A percentile compares a stretch with the other conserved stretches of the same genome.
Evolutionary conservation across 2,797 vertebrate species (phyloP).

Genomic region (Pterois miles): DNA sequence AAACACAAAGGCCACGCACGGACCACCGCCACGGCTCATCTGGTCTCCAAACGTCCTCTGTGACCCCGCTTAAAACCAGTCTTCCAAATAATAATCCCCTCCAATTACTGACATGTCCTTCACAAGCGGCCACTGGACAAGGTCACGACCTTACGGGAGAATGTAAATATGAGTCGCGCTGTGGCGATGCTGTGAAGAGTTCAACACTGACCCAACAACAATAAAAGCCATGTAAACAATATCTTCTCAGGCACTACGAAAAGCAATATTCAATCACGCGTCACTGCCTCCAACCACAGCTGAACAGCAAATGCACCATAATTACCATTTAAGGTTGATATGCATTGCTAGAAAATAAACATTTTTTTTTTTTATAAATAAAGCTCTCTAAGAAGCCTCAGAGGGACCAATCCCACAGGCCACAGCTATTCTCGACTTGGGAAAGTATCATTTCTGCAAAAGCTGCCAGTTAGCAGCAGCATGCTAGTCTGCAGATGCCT

Average conservation of each 20-base stretch:
- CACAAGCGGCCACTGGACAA: slow-evolving; percentile 46
- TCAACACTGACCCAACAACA: not conserved
- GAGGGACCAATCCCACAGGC: slow-evolving; percentile 64
- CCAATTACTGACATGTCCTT: slow-evolving; percentile 70
- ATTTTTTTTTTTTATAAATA: slow-evolving; percentile 25
- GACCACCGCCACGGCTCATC: slow-evolving; percentile 57
- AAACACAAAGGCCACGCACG: slow-evolving; percentile 39
- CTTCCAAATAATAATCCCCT: slow-evolving; percentile 69
- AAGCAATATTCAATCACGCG: slow-evolving; percentile 25
- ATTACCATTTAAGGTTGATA: slow-evolving; percentile 80
- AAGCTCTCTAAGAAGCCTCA: slow-evolving; percentile 51
- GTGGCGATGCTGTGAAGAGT: slow-evolving; percentile 42
- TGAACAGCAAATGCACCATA: slow-evolving; percentile 16
- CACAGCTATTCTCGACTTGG: slow-evolving; percentile 83
- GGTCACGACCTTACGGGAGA: slow-evolving; percentile 49
- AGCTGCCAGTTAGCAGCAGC: slow-evolving; percentile 62
- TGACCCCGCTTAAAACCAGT: slow-evolving; percentile 49
- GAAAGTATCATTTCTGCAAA: slow-evolving; percentile 77
- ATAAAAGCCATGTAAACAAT: not conserved
- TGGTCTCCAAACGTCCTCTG: slow-evolving; percentile 57
- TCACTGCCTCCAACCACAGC: slow-evolving; percentile 40
- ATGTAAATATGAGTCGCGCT: slow-evolving; percentile 30
- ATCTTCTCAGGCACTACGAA: slow-evolving; percentile 27
- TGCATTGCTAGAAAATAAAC: slow-evolving; percentile 50
- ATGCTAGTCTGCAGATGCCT: slow-evolving; percentile 60